Percentiles rank a stretch among this genome's conserved stretches.
Conservation (phyloP, 1,140 invertebrate genomes). For the Schlechtendalia chinensis region DNA sequence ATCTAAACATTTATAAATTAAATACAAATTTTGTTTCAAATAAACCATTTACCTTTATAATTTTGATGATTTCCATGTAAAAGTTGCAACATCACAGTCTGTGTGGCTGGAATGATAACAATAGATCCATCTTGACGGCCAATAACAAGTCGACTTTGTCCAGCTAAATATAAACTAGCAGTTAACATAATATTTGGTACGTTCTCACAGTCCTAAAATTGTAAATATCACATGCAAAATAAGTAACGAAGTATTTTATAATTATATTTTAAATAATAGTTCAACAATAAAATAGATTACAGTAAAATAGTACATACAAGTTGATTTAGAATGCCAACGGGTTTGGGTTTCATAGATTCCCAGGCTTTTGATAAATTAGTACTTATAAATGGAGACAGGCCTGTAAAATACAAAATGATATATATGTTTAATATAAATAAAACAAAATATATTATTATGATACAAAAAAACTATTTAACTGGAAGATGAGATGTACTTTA, state of each 20-base stretch:
- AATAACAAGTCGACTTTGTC: conserved; percentile 88
- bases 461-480: too few relatives aligned
- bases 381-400: conserved; percentile 69
- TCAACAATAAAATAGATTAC: conserved; percentile 40
- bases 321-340: conserved; percentile 88
- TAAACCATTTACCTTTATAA: conserved; percentile 66
- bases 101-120: conserved; percentile 93
- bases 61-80: conserved; percentile 87
- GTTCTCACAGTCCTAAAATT: conserved; percentile 52
- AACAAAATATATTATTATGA: too few relatives aligned
- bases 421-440: too few relatives aligned
- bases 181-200: conserved; percentile 72
- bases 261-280: neutral
- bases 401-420: conserved; percentile 51
- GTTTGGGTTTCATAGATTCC: conserved; percentile 80
- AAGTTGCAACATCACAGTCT: conserved; percentile 91
- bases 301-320: conserved; percentile 61
- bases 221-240: conserved; percentile 28
- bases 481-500: too few relatives aligned
- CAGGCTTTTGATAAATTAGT: conserved; percentile 81
- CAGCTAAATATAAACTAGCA: conserved; percentile 87
- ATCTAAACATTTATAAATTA: conserved; percentile 60
- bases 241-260: too few relatives aligned
- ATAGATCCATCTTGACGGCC: conserved; percentile 95
- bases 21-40: neutral